phyloP scores from a whole-genome alignment of 2,888 invertebrate genomes.

The Dicranocentrus wangi region DNA sequence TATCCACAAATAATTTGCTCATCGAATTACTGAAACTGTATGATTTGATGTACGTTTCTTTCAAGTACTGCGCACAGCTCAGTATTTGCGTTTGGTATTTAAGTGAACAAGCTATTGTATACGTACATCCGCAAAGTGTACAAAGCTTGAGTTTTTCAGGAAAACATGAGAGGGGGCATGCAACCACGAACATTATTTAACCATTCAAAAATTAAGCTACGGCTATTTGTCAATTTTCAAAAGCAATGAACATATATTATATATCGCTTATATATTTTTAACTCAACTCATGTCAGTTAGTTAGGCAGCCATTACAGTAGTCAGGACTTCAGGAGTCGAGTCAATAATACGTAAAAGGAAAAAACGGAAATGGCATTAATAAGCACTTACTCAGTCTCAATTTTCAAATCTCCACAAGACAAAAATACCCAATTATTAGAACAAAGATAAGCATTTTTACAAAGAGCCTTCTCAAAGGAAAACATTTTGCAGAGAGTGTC shows the following conservation, averaged over 20 bases:
- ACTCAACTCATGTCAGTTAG: too few relatives aligned
- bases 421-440: conserved; percentile 54
- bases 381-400: conserved; percentile 14
- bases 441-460: conserved; percentile 51
- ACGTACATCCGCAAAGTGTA: conserved; percentile 3
- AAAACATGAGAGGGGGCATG: too few relatives aligned
- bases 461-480: conserved; percentile 14
- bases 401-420: conserved; percentile 46
- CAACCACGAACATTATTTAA: too few relatives aligned
- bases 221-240: too few relatives aligned
- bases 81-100: conserved; percentile 3
- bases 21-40: too few relatives aligned
- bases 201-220: too few relatives aligned
- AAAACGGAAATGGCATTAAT: conserved; percentile 40
- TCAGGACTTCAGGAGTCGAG: too few relatives aligned
- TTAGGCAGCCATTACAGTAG: too few relatives aligned
- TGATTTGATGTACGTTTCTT: not conserved
- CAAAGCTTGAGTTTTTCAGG: not conserved
- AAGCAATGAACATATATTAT: too few relatives aligned
- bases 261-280: too few relatives aligned
- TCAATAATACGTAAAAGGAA: too few relatives aligned
- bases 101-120: not conserved
- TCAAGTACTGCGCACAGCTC: not conserved
- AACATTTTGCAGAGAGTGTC: conserved; percentile 1
- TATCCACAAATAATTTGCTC: too few relatives aligned